Conservation (phyloP, 2,797 vertebrate genomes). For the Chelidonichthys spinosus region DNA sequence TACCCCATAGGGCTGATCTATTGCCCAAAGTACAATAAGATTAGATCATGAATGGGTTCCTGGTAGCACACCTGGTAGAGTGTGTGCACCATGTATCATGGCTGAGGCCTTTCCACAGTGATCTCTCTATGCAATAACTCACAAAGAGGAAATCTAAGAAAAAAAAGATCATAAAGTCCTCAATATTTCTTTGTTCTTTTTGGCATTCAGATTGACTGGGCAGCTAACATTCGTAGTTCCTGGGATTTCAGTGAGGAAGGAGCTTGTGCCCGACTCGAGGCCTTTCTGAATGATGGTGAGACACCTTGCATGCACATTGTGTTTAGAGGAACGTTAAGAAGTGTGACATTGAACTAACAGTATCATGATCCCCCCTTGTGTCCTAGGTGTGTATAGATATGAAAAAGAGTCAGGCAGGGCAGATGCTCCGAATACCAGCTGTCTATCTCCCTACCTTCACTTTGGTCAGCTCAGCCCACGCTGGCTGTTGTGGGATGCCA, state of each 20-base stretch:
- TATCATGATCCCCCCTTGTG: background rate
- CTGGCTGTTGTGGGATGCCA: conserved; percentile 79
- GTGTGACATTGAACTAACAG: background rate
- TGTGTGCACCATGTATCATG: no score
- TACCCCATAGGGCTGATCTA: background rate
- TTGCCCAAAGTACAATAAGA: background rate
- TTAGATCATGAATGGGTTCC: background rate
- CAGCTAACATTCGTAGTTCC: conserved; percentile 77
- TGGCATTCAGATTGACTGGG: conserved; percentile 79
- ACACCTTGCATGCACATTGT: background rate
- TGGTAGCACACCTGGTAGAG: background rate
- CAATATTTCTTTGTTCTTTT: conserved; percentile 16
- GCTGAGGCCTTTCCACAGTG: no score
- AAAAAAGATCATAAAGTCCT: background rate
- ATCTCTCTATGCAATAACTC: background rate
- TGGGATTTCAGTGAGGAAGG: conserved; percentile 85
- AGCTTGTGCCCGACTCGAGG: conserved; percentile 70
- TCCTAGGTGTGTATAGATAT: conserved; percentile 79
- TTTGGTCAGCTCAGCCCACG: conserved; percentile 83
- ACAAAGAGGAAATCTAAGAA: background rate
- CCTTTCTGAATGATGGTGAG: conserved; percentile 81
- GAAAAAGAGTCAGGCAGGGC: conserved; percentile 82
- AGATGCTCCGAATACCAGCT: conserved; percentile 81
- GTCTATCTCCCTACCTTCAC: conserved; percentile 84
- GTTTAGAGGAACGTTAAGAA: background rate